Evolutionary conservation across 2,888 invertebrate genomes (phyloP).

Genomic region (Agrenia bidenticulata): DNA sequence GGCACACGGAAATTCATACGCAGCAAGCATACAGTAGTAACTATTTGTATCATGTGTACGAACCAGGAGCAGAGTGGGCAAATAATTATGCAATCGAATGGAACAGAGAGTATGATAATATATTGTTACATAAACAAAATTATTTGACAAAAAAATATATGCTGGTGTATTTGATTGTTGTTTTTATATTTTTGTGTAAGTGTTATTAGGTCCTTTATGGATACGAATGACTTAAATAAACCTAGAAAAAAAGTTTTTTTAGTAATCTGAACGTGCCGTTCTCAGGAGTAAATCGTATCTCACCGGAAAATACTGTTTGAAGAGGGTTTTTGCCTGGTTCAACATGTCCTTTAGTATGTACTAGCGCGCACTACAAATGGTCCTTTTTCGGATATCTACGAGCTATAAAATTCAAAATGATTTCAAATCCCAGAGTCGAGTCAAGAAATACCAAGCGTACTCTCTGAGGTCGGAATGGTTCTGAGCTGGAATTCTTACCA

Average conservation of each 20-base stretch:
- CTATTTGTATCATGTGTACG: too few species aligned
- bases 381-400: too few species aligned
- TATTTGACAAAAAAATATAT: background rate
- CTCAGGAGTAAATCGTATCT: background rate
- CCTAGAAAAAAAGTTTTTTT: too few species aligned
- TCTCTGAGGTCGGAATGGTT: background rate
- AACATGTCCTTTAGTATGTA: conserved; percentile 9
- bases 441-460: background rate
- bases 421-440: too few species aligned
- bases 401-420: too few species aligned
- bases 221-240: background rate
- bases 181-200: background rate
- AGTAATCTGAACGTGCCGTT: conserved; percentile 1
- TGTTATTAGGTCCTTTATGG: background rate
- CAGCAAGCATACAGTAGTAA: too few species aligned
- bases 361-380: background rate
- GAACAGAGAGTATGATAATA: too few species aligned
- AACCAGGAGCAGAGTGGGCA: too few species aligned
- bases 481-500: background rate
- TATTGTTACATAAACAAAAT: background rate
- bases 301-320: conserved; percentile 19
- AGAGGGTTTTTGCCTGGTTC: conserved; percentile 13
- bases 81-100: too few species aligned
- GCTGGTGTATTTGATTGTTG: background rate
- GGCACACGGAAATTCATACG: too few species aligned